Conservation (phyloP, 64 coral and sea anemone genomes). For the Astreopora myriophthalma region DNA sequence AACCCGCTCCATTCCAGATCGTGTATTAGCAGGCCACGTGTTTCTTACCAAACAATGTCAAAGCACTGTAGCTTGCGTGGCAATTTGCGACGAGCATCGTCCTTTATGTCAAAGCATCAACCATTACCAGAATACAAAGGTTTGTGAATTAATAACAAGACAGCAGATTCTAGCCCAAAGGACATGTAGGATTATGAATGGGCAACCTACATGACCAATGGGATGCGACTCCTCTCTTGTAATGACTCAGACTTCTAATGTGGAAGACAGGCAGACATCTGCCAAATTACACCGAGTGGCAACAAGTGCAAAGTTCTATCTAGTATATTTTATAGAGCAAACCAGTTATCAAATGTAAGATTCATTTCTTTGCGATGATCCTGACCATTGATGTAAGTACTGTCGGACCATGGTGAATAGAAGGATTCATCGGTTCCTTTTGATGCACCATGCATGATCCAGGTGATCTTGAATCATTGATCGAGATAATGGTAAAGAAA, state of each 20-base stretch:
- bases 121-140: neutral
- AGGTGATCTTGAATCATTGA: too few relatives aligned
- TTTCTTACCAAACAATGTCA: neutral
- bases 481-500: too few relatives aligned
- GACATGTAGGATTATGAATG: neutral
- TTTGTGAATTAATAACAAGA: conserved; percentile 17
- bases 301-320: neutral
- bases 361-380: too few relatives aligned
- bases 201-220: too few relatives aligned
- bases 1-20: too few relatives aligned
- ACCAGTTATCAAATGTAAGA: too few relatives aligned
- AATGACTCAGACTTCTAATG: neutral
- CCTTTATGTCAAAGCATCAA: neutral
- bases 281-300: neutral
- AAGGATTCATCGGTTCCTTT: too few relatives aligned
- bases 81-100: neutral
- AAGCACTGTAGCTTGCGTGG: neutral
- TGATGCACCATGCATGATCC: too few relatives aligned
- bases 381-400: too few relatives aligned
- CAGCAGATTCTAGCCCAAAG: neutral
- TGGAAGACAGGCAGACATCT: neutral
- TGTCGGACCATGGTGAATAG: too few relatives aligned
- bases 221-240: too few relatives aligned
- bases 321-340: too few relatives aligned
- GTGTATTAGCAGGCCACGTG: neutral